phyloP scores from a whole-genome alignment of 2,797 vertebrate species.

The Saxicola maurus region DNA sequence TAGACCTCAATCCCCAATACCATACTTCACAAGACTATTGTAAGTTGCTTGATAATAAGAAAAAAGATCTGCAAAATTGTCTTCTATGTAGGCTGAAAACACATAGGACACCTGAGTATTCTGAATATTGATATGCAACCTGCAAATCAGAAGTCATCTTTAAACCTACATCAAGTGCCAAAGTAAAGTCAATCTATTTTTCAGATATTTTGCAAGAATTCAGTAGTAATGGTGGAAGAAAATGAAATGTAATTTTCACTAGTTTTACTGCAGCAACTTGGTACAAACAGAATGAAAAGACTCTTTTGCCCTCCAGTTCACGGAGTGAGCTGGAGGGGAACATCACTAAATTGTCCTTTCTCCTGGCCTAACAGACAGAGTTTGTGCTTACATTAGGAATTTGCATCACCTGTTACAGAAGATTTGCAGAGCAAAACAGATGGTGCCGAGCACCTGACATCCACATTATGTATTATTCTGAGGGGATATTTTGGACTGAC shows the following conservation, averaged over 20 bases:
- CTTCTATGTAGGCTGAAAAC: background rate
- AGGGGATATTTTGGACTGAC: background rate
- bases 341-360: background rate
- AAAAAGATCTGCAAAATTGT: background rate
- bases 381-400: background rate
- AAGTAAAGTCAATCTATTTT: background rate
- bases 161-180: background rate
- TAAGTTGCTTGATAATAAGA: background rate
- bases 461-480: background rate
- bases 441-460: background rate
- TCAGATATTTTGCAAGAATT: background rate
- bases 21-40: background rate
- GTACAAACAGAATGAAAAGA: background rate
- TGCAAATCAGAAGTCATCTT: background rate
- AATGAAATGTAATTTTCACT: background rate
- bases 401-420: conserved; percentile 13
- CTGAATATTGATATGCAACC: background rate
- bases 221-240: background rate
- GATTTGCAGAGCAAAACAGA: conserved; percentile 12
- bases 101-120: background rate
- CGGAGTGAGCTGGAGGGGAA: background rate
- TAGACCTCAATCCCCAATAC: background rate
- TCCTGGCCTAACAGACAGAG: background rate
- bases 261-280: background rate
- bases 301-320: background rate